Base-by-base conservation (phyloP, 1,140 invertebrate species). In the Trinorchestia longiramus region DNA sequence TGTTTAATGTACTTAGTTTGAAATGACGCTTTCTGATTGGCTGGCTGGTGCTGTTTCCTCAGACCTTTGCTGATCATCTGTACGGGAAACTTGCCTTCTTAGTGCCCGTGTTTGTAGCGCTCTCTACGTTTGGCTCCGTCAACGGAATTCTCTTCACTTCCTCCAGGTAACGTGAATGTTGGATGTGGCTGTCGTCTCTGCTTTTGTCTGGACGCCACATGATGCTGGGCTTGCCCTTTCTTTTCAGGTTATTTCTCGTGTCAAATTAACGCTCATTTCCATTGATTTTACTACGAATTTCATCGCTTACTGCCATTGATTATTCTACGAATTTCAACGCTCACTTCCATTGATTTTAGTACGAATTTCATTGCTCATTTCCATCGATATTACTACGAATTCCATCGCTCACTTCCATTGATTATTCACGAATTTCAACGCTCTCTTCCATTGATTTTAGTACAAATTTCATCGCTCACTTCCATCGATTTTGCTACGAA, bases 101-200 rank as follows among this genome's bases (percentile, higher is more conserved):
- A 87, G 95, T 99, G 96, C 98, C 99, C 0, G 98, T 99, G 43
- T 99, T 99, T 97, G 99, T 99, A 36, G 98, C 99, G 0, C 97
- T 99, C 62, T 98, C 98, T n/a, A 98, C 98, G 11, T 98, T 98
- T 97, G 99, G 99, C 42, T 99, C 99, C 40, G 99, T 99, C 0
- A 99, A 99, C 97, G 99, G 99, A 40, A 98, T 99, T 77, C 97
- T 99, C 87, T 99, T 99, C 97, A 99, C 99, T 0, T 99, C 99
- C 3, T 98, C 98, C 0, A 98, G 98, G 97, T 96, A 96, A 95
- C 87, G n/a, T 87, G 41, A n/a, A 17, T 1, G 28, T 36, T 94
- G 1, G 91, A 94, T 28, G 43, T 53, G 45, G 91, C 23, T 11
- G 6, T 91, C 36, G 91, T 28, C 43, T 94, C 45, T 44, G 91